A percentile compares a stretch with the other conserved stretches of the same genome.
These are phyloP conservation scores for Nothobranchius furzeri DNA, from an alignment of 2,113 vertebrate species.

Conservation along the genomic window DNA sequence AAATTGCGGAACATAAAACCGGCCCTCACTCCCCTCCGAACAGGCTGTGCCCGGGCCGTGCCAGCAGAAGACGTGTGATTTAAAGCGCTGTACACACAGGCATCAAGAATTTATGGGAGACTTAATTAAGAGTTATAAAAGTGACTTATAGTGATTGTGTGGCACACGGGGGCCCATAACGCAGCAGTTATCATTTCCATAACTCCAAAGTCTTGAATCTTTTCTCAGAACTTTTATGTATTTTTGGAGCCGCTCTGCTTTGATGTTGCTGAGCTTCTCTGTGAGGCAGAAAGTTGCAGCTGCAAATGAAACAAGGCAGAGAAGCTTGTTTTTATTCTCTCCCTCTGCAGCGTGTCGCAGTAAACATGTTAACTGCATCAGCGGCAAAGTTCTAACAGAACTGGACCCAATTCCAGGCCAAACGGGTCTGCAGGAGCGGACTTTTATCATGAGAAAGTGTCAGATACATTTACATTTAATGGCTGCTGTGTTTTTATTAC, in stretches of 20 bases:
- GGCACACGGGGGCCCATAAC: constrained; percentile 49
- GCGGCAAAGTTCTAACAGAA: not conserved
- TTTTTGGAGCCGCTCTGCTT: constrained; percentile 39
- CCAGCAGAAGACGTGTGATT: constrained; percentile 57
- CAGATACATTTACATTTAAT: not conserved
- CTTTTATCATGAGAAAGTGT: not conserved
- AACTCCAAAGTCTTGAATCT: constrained; percentile 46
- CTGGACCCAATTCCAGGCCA: not conserved
- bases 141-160: constrained; percentile 65
- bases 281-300: constrained; percentile 23
- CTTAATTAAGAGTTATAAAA: constrained; percentile 73
- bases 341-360: constrained; percentile 11
- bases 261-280: constrained; percentile 48
- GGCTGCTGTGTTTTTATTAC: no score
- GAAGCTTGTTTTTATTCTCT: constrained; percentile 9
- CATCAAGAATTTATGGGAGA: constrained; percentile 64
- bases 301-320: constrained; percentile 28
- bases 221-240: constrained; percentile 44
- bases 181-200: constrained; percentile 64
- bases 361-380: constrained; percentile 10
- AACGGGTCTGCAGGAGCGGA: not conserved
- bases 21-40: constrained; percentile 19
- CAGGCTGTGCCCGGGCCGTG: constrained; percentile 31
- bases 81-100: constrained; percentile 60
- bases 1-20: constrained; percentile 57